Evolutionary conservation across 1,140 invertebrate species (phyloP).

Genomic region (Drosophila erecta): DNA sequence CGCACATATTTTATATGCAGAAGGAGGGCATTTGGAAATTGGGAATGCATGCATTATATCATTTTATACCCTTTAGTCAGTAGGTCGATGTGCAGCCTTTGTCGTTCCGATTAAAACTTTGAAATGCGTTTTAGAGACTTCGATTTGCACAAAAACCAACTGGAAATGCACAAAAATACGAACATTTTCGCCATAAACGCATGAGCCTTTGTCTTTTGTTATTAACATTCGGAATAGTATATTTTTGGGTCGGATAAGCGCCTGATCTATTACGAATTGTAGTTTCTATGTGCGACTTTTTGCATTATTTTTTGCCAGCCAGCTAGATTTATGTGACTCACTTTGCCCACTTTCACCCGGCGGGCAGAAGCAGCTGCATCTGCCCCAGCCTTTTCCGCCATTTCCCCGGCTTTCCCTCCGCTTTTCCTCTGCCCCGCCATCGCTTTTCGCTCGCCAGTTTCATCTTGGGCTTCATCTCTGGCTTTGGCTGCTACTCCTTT

Average conservation of each 20-base stretch:
- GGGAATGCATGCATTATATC: slow-evolving; percentile 64
- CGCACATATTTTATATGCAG: slow-evolving; percentile 67
- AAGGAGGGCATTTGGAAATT: slow-evolving; percentile 64
- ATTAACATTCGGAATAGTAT: too few species aligned
- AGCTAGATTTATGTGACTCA: slow-evolving; percentile 66
- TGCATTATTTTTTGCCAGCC: slow-evolving; percentile 40
- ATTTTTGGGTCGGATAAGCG: background rate
- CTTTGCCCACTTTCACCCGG: slow-evolving; percentile 35
- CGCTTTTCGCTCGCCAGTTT: slow-evolving; percentile 3
- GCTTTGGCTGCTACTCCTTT: slow-evolving; percentile 36
- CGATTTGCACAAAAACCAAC: too few species aligned
- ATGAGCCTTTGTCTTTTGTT: too few species aligned
- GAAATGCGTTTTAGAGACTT: background rate
- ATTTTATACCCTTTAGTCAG: background rate
- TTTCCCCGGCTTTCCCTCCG: slow-evolving; percentile 8
- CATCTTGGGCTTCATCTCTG: slow-evolving; percentile 39
- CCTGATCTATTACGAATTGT: slow-evolving; percentile 1
- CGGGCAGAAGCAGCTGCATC: slow-evolving; percentile 25
- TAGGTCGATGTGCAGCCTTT: background rate
- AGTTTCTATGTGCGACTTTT: slow-evolving; percentile 1
- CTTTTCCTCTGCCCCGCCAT: too few species aligned
- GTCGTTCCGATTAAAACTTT: background rate
- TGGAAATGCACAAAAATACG: too few species aligned
- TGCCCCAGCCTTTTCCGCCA: slow-evolving; percentile 4
- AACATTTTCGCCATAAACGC: too few species aligned